These are phyloP conservation scores for Montipora foliosa DNA, from an alignment of 64 coral and sea anemone species.

Conservation along the genomic window DNA sequence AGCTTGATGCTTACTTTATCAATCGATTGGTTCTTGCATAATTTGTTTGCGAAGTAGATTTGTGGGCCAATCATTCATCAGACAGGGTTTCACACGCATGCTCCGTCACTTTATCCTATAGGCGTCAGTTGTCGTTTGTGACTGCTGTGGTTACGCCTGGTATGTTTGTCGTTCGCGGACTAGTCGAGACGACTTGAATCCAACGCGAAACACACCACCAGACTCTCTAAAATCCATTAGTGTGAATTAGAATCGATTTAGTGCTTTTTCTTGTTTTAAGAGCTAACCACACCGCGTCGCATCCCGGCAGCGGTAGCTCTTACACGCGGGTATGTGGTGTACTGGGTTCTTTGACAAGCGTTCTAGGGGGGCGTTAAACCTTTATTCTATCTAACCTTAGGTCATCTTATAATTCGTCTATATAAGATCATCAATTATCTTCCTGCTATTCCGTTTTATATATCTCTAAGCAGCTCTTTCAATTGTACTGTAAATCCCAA, in stretches of 20 bases:
- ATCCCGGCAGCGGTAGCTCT: constrained; percentile 57
- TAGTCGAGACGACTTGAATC: neutral
- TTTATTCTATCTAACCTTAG: constrained; percentile 70
- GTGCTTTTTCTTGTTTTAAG: constrained; percentile 76
- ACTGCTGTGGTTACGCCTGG: constrained; percentile 20
- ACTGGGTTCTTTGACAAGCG: constrained; percentile 70
- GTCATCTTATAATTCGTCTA: constrained; percentile 62
- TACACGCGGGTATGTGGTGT: constrained; percentile 69
- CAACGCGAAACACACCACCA: constrained; percentile 40
- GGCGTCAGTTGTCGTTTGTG: constrained; percentile 37
- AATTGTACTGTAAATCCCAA: constrained; percentile 58
- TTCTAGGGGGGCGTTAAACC: constrained; percentile 68
- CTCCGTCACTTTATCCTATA: constrained; percentile 47
- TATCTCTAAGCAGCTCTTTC: constrained; percentile 58
- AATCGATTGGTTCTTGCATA: constrained; percentile 62
- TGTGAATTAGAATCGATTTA: constrained; percentile 56
- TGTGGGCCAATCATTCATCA: constrained; percentile 45
- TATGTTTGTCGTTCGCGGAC: constrained; percentile 26
- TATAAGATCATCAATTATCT: constrained; percentile 69
- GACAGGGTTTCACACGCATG: constrained; percentile 58
- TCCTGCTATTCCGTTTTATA: constrained; percentile 58
- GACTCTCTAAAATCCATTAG: constrained; percentile 59
- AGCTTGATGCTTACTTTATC: constrained; percentile 77
- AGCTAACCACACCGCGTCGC: constrained; percentile 53
- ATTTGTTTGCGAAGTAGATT: constrained; percentile 46